Evolutionary conservation across 2,113 vertebrate species (phyloP).

Genomic region (Phaetusa simplex): DNA sequence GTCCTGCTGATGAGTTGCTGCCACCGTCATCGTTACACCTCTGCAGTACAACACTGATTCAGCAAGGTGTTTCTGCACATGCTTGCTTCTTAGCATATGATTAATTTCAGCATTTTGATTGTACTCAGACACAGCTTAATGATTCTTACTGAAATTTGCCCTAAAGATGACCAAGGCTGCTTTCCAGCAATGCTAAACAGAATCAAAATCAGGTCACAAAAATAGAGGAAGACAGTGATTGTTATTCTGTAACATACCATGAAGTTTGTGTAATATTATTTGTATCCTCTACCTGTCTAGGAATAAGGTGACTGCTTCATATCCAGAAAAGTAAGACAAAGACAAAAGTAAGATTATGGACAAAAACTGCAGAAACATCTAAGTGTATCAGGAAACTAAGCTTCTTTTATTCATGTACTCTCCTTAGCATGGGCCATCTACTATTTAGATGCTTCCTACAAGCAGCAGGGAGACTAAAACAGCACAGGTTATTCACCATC

Average conservation of each 20-base stretch:
- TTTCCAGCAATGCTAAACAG: not conserved
- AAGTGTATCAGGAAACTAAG: not conserved
- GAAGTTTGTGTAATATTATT: not conserved
- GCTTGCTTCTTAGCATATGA: not conserved
- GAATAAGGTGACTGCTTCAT: not conserved
- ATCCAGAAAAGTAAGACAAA: not conserved
- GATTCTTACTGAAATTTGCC: not conserved
- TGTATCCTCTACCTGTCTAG: not conserved
- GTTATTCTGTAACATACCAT: not conserved
- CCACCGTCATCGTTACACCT: fast-evolving
- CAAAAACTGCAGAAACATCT: not conserved
- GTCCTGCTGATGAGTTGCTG: not conserved
- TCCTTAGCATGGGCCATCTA: not conserved
- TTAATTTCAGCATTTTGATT: not conserved
- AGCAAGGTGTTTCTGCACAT: not conserved
- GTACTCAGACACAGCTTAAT: not conserved
- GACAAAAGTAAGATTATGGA: not conserved
- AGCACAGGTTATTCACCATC: not conserved
- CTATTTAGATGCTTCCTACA: not conserved
- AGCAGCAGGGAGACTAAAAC: not conserved
- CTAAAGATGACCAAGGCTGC: not conserved
- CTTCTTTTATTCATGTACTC: not conserved
- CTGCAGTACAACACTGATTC: not conserved
- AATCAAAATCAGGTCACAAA: not conserved
- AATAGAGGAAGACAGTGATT: not conserved